These are phyloP conservation scores for Morone chrysops DNA, from an alignment of 2,113 vertebrate species.

Conservation along the genomic window DNA sequence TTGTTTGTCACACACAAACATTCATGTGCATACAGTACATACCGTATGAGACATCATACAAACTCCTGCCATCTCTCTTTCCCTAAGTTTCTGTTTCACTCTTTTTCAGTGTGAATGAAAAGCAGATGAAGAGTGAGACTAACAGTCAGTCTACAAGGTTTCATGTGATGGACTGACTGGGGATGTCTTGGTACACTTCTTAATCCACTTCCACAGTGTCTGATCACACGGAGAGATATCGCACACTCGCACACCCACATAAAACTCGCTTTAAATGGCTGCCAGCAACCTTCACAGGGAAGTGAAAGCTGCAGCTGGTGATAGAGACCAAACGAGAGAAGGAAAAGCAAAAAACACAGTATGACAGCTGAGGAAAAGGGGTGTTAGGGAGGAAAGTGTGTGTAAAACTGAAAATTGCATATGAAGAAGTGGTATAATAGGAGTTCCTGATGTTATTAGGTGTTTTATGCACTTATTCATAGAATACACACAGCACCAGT, in stretches of 20 bases:
- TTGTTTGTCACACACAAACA: slow-evolving; percentile 9
- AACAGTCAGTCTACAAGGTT: slow-evolving; percentile 25
- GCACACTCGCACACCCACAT: slow-evolving; percentile 8
- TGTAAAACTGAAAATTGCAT: slow-evolving; percentile 13
- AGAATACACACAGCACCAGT: not conserved
- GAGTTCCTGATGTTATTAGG: slow-evolving; percentile 8
- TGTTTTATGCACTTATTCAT: not conserved
- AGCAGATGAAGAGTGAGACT: slow-evolving; percentile 56
- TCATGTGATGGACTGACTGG: slow-evolving; percentile 1
- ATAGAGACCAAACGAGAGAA: not conserved
- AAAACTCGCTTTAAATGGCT: slow-evolving; percentile 16
- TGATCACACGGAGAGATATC: slow-evolving; percentile 14
- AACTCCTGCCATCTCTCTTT: not conserved
- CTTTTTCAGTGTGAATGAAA: slow-evolving; percentile 51
- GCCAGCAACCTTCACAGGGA: slow-evolving; percentile 21
- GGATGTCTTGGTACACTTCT: slow-evolving; percentile 13
- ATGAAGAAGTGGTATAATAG: slow-evolving; percentile 10
- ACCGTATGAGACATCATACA: slow-evolving; percentile 13
- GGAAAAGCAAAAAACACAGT: slow-evolving; percentile 3
- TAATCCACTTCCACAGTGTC: slow-evolving; percentile 44
- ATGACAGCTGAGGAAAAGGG: slow-evolving; percentile 6
- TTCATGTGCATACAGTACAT: not conserved
- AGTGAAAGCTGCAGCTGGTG: slow-evolving; percentile 19
- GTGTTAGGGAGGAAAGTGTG: not conserved
- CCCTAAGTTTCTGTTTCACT: not conserved